Evolutionary conservation across 2,888 invertebrate genomes (phyloP), one percentile per base, ranked within the genome.

Genomic region (Lamellibrachia satsuma): DNA sequence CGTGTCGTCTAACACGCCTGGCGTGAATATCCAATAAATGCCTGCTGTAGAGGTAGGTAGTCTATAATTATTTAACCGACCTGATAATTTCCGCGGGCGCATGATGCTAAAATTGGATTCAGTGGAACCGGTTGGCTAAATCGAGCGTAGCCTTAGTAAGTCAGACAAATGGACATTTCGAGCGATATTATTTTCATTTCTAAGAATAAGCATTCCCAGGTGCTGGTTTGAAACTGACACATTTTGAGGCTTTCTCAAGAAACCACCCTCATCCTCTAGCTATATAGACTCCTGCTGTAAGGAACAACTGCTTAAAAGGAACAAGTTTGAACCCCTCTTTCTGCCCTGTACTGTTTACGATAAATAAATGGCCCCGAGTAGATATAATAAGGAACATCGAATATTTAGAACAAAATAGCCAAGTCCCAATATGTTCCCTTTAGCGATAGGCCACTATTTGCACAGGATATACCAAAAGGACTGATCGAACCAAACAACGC

Each of bases 1-100:
- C 75, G 75, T 75, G 75, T 75, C 75, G 75, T 75, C 75, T 75
- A 75, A 22, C 22, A 75, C 75, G 75, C n/a, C 75, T 75, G 75
- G 75, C 6, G 75, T 22, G 75, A 75, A 75, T 75, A 75, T 15
- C 75, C 75, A n/a, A 75, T 75, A 22, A 75, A 75, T 22, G 75
- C 22, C 11, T 15, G 75, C 22, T n/a, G 75, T 6, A n/a, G 15
- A 22, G 75, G 22, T n/a, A 22, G 75, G 6, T n/a, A 22, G 75
- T 75, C 15, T 75, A 75, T 75, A 22, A 75, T 22, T n/a, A 75
- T 75, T 11, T 15, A 75, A 75, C 75, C 75, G 75, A 75, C 75
- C n/a, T 75, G 75, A 75, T 75, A 75, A 75, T 75, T 22, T 2
- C 55, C 75, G 75, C 75, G 75, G 75, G 15, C 75, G 75, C 75